Evolutionary conservation across 2,797 vertebrate genomes (phyloP), one percentile per base, ranked within the genome.

Genomic region (Catostomus latipinnis): DNA sequence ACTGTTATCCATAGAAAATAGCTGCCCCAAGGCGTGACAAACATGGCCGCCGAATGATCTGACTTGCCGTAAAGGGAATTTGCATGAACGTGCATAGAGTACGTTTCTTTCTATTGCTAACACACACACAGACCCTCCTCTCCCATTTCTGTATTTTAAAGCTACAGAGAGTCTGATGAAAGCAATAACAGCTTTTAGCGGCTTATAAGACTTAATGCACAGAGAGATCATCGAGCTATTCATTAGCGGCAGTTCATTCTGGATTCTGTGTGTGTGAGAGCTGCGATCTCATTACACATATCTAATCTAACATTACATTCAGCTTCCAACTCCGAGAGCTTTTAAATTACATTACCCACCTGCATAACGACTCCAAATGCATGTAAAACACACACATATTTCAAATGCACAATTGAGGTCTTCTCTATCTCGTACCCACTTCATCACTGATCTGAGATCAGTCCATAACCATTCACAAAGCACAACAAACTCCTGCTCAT

Each of bases 281-380:
- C 9, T 58, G 48, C 45, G 62, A 74, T 63, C 52, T 83, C 71
- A 79, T 83, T 83, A 79, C 58, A 76, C 60, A 68, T 54, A 76
- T 71, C 62, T 72, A 66, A 63, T 75, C 67, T 82, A 18, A 67
- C 69, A 74, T 75, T 75, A 63, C 66, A 52, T 48, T 68, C 52
- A 78, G 57, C 63, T 56, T 70, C 71, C 65, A 56, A 22, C 56
- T 58, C 66, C 49, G 68, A 79, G 61, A 75, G 77, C 46, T 60
- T 71, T 71, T 63, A 71, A 75, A 83, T 83, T 58, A 72, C 6
- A 83, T 83, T 72, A 76, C 9, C 22, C 48, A 53, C 45, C 52
- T 43, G 18, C 8, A 4, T n/a, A 50, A 79, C 53, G 63, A 75
- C 18, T n/a, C 73, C 61, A 74, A 14, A 49, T 9, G 13, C 57